Evolutionary conservation across 2,888 invertebrate species (phyloP).

Genomic region (Microctonus hyperodae): DNA sequence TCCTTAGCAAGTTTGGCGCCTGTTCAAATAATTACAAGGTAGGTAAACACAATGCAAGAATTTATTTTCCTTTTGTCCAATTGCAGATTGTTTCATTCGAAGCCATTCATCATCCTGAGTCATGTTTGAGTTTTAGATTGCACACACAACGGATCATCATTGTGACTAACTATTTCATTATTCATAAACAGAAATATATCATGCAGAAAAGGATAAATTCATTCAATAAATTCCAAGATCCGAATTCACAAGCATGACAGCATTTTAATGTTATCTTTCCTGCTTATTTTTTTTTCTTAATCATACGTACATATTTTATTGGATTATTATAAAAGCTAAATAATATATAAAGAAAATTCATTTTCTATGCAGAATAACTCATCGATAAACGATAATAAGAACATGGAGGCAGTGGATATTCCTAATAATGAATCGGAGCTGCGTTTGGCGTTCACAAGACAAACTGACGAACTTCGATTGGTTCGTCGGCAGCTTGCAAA

Average conservation of each 20-base stretch:
- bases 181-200: constrained; percentile 8
- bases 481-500: constrained; percentile 79
- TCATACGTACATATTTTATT: background rate
- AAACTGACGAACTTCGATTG: constrained; percentile 80
- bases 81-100: constrained; percentile 18
- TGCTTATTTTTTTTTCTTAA: background rate
- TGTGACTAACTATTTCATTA: constrained; percentile 5
- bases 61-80: constrained; percentile 30
- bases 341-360: background rate
- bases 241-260: background rate
- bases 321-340: background rate
- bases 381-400: constrained; percentile 55
- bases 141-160: constrained; percentile 19
- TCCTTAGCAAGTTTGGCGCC: constrained; percentile 57
- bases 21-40: constrained; percentile 53
- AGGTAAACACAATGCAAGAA: constrained; percentile 41
- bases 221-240: background rate
- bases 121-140: background rate
- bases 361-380: constrained; percentile 51
- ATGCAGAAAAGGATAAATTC: background rate
- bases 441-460: constrained; percentile 77
- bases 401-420: constrained; percentile 53
- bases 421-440: constrained; percentile 68
- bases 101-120: background rate
- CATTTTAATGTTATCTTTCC: background rate